Base-by-base conservation (phyloP, 1,140 invertebrate genomes). In the Drosophila tristis region DNA sequence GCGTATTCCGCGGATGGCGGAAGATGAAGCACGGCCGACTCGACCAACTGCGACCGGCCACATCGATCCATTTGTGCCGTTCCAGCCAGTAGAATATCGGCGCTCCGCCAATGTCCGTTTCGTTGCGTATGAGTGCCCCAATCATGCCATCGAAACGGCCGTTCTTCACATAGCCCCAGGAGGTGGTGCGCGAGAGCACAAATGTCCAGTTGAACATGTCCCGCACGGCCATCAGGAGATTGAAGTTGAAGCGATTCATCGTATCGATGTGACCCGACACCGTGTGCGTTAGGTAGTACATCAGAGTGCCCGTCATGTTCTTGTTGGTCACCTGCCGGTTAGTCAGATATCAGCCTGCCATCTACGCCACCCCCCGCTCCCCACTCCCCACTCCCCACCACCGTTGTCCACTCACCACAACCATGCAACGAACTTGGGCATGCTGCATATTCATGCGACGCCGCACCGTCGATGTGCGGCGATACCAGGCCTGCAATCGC, bases 81-180 rank as follows among this genome's bases (percentile, higher is more conserved):
- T 95, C 94, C 7, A 79, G 55, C 78, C 94, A 93, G 58, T 94
- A 94, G 81, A 94, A 94, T 51, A 95, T 91, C 7, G 95, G 94
- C 0, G 94, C 92, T 2, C 93, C 93, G 13, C 94, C 94, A 44
- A 95, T 93, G 71, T 96, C 95, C 2, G 94, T 93, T 51, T 93
- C 87, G 13, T 93, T 93, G 15, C 93, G 90, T 51, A 94, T 92
- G 61, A 96, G 92, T 0, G 93, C 93, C 1, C 94, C 94, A n/a
- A 96, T 93, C 91, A 95, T 94, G 4, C 95, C 95, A 74, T 95
- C 95, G 67, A 94, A 95, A 13, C 93, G 93, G 2, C 95, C 95
- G 90, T 95, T 95, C 23, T 93, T 91, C 29, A 93, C 56, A 77
- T 95, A 95, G 5, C 95, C 95, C 95, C 95, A 96, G 5, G 95